A percentile compares a stretch with the other conserved stretches of the same genome.
These are phyloP conservation scores for Circaetus cinerascens DNA, from an alignment of 2,113 vertebrate genomes.

Conservation along the genomic window DNA sequence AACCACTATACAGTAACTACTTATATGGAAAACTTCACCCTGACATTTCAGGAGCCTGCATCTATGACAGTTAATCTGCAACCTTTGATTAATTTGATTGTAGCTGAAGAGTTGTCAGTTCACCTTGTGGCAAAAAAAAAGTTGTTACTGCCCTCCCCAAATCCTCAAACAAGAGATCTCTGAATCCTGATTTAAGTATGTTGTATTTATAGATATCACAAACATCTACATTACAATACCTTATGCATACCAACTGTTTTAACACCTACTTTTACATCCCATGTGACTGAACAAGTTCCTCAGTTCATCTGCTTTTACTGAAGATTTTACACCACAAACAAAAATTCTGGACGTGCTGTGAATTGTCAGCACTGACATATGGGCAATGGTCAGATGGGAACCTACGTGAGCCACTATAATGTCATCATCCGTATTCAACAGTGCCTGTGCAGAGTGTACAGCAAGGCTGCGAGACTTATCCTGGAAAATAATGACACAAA, in stretches of 20 bases:
- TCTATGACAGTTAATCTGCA: neutral
- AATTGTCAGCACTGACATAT: slow-evolving; percentile 76
- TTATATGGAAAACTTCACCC: neutral
- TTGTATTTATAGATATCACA: neutral
- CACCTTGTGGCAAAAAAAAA: neutral
- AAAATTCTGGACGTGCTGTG: slow-evolving; percentile 67
- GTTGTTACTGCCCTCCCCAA: neutral
- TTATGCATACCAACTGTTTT: neutral
- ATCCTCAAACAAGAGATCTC: neutral
- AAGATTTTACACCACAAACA: slow-evolving; percentile 77
- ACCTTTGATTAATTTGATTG: neutral
- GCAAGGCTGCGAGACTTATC: slow-evolving; percentile 89
- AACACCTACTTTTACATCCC: slow-evolving; percentile 86
- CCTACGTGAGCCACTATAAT: slow-evolving; percentile 80
- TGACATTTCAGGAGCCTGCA: neutral
- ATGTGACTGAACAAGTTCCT: slow-evolving; percentile 69
- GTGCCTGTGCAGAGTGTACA: slow-evolving; percentile 74
- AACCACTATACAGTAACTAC: neutral
- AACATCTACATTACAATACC: neutral
- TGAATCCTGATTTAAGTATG: neutral
- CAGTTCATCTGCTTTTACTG: slow-evolving; percentile 73
- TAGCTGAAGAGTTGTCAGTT: neutral
- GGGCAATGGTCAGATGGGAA: slow-evolving; percentile 82
- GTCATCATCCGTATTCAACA: slow-evolving; percentile 77
- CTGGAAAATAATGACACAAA: slow-evolving; percentile 64